Percentiles rank a stretch among this genome's conserved stretches.
Conservation (phyloP, 2,888 invertebrate genomes). For the Chesias legatella region DNA sequence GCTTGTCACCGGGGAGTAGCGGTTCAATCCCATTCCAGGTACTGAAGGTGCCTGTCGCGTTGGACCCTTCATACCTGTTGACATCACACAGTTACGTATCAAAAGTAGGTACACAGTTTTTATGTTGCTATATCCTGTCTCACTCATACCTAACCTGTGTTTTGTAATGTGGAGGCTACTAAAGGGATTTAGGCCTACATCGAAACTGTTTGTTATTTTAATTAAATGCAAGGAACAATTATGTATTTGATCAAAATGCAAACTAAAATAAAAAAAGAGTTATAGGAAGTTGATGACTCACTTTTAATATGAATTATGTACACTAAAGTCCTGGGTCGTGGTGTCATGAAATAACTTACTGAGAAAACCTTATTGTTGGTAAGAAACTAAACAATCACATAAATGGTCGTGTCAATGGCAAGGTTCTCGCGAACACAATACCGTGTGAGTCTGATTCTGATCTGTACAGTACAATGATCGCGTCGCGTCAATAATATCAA, state of each 20-base stretch:
- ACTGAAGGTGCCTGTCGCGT: slow-evolving; percentile 80
- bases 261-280: too few relatives aligned
- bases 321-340: not conserved
- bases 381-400: slow-evolving; percentile 29
- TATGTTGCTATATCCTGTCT: too few relatives aligned
- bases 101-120: too few relatives aligned
- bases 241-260: too few relatives aligned
- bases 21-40: slow-evolving; percentile 57
- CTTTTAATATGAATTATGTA: not conserved
- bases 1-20: slow-evolving; percentile 79
- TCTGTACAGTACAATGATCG: slow-evolving; percentile 12
- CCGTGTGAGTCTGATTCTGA: slow-evolving; percentile 20
- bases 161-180: too few relatives aligned
- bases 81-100: slow-evolving; percentile 11
- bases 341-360: slow-evolving; percentile 23
- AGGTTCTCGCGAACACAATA: slow-evolving; percentile 21
- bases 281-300: too few relatives aligned
- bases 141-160: too few relatives aligned
- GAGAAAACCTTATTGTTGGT: slow-evolving; percentile 11
- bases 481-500: slow-evolving; percentile 4
- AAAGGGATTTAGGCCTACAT: too few relatives aligned
- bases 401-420: slow-evolving; percentile 29
- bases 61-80: slow-evolving; percentile 82
- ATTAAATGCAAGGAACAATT: too few relatives aligned
- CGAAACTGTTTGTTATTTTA: too few relatives aligned